phyloP scores from a whole-genome alignment of 2,113 vertebrate genomes.

The Otolemur garnettii region DNA sequence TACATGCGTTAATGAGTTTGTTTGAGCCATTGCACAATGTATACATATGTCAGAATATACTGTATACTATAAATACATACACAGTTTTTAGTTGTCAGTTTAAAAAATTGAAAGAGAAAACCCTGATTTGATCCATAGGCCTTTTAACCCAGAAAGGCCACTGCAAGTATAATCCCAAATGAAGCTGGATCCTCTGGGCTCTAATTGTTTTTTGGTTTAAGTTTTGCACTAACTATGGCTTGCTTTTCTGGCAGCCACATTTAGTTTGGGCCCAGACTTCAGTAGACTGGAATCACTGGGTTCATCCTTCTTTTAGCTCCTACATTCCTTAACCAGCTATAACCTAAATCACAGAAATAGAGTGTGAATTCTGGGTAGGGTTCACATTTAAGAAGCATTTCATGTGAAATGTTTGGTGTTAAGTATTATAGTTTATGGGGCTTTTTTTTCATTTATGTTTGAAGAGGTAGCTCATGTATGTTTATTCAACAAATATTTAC shows the following conservation, averaged over 20 bases:
- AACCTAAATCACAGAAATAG: constrained; percentile 68
- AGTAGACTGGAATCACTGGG: constrained; percentile 37
- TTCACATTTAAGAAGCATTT: constrained; percentile 56
- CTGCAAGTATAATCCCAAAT: not conserved
- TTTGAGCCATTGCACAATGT: not conserved
- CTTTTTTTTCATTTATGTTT: constrained; percentile 23
- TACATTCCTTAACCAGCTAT: constrained; percentile 71
- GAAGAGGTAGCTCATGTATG: not conserved
- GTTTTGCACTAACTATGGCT: constrained; percentile 62
- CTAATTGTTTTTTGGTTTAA: not conserved
- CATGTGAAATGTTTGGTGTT: not conserved
- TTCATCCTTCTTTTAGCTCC: constrained; percentile 69
- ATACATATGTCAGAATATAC: not conserved
- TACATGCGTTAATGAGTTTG: not conserved
- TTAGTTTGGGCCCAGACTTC: constrained; percentile 64
- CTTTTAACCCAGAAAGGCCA: not conserved
- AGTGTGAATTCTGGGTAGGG: constrained; percentile 52
- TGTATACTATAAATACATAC: not conserved
- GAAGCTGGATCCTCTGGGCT: not conserved
- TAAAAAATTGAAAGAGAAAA: not conserved
- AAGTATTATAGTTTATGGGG: not conserved
- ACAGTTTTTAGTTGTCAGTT: not conserved
- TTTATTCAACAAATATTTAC: constrained; percentile 50
- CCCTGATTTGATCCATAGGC: not conserved
- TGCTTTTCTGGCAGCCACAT: constrained; percentile 50